Percentiles rank a stretch among this genome's conserved stretches.
Evolutionary conservation across 2,888 invertebrate genomes (phyloP).

Genomic region (Notocelia uddmanniana): DNA sequence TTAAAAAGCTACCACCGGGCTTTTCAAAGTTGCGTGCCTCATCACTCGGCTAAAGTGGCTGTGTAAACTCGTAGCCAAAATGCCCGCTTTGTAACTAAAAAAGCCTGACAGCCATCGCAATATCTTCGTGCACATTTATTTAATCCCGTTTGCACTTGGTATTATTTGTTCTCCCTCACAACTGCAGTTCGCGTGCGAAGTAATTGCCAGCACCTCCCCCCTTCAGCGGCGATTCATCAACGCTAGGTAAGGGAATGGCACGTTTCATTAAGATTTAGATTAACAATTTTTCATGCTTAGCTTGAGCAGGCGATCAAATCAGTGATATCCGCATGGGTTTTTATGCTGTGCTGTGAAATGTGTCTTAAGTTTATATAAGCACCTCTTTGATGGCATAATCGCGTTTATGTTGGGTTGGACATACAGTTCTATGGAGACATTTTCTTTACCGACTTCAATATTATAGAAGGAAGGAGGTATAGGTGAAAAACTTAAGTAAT

Average conservation of each 20-base stretch:
- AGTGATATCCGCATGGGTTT: conserved; percentile 10
- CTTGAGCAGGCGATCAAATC: conserved; percentile 35
- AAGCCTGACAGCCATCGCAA: background rate
- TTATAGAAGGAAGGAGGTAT: too few relatives aligned
- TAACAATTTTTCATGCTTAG: conserved; percentile 45
- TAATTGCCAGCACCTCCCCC: conserved; percentile 51
- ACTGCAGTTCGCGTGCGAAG: conserved; percentile 41
- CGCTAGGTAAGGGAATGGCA: conserved; percentile 35
- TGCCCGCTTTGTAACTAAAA: background rate
- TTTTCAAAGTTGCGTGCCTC: too few relatives aligned
- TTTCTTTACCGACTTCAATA: too few relatives aligned
- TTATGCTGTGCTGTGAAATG: background rate
- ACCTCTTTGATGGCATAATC: too few relatives aligned
- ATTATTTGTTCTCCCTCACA: conserved; percentile 38
- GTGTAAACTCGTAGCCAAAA: background rate
- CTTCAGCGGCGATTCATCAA: conserved; percentile 44
- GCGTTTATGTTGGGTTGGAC: too few relatives aligned
- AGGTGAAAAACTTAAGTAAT: too few relatives aligned
- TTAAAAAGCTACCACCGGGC: too few relatives aligned
- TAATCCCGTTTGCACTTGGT: conserved; percentile 39
- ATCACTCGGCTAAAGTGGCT: too few relatives aligned
- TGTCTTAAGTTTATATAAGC: too few relatives aligned
- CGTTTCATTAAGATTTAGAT: conserved; percentile 46
- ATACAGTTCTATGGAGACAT: too few relatives aligned
- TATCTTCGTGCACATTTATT: conserved; percentile 27